Base-by-base conservation (phyloP, 2,888 invertebrate species). In the Drosophila mayaguana region DNA sequence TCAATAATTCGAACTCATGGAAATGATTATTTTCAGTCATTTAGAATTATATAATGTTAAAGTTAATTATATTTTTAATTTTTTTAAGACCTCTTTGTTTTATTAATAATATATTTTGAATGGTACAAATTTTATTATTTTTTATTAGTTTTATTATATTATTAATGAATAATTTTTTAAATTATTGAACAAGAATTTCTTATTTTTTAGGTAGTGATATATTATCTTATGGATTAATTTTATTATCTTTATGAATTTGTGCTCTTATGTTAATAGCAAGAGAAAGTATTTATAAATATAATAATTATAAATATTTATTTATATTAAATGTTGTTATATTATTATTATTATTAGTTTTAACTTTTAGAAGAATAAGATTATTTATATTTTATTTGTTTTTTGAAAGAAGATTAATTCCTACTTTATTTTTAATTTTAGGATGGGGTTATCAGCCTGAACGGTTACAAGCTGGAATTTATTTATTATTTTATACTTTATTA, bases 1-100 rank as follows among this genome's bases (percentile, higher is more conserved):
- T 42, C 42, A 3, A 42, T 42, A 42, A 42, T 42, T 42, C 42
- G 42, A 11, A 42, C 18, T 3, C 42, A 42, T 42, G 42, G 42
- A 0, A 42, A 42, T 18, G 42, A 42, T 42, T 42, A 42, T 42
- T 42, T 42, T 42, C 42, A 42, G 11, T 42, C 42, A 11, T 18
- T 42, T 42, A 42, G 42, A 43, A 43, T 43, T 43, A 43, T 20
- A 43, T 43, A 43, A 43, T 43, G 43, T 43, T 43, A 20, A 43
- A 43, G 22, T 7, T 22, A 7, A 43, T 43, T 43, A 12, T 12
- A 2, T 43, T 43, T 43, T 43, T 18, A 5, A 4, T 18, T 43
- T 43, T 20, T 43, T 43, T 43, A 20, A 5, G 6, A 11, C 43
- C 16, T 12, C 0, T 43, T 11, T 43, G 20, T 20, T 43, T 43